A percentile compares a stretch with the other conserved stretches of the same genome.
Evolutionary conservation across 2,888 invertebrate species (phyloP).

Genomic region (Melikaiella ostensackeni): DNA sequence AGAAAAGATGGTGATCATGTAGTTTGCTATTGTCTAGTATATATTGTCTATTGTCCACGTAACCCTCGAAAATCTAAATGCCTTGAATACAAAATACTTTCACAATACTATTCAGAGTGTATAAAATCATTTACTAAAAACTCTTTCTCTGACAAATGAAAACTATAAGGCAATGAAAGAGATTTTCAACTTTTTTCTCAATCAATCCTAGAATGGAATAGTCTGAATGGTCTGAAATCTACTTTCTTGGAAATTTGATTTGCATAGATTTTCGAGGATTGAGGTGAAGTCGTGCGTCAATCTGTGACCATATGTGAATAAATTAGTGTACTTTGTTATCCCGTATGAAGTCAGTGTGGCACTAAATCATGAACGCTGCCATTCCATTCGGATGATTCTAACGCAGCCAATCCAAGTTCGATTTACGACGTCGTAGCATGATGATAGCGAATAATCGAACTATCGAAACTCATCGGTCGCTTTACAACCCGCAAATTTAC

Average conservation of each 20-base stretch:
- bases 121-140: not conserved
- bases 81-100: not conserved
- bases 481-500: slow-evolving; percentile 55
- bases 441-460: slow-evolving; percentile 57
- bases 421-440: slow-evolving; percentile 55
- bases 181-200: not conserved
- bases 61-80: not conserved
- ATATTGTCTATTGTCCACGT: not conserved
- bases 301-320: not conserved
- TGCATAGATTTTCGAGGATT: not conserved
- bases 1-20: not conserved
- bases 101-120: not conserved
- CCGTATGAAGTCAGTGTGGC: slow-evolving; percentile 12
- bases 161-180: not conserved
- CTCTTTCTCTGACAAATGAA: not conserved
- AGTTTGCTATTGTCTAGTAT: not conserved
- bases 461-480: slow-evolving; percentile 20
- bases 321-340: not conserved
- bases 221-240: not conserved
- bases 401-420: slow-evolving; percentile 47
- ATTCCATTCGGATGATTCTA: slow-evolving; percentile 51
- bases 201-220: not conserved
- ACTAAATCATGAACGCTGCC: slow-evolving; percentile 42
- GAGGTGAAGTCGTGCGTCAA: not conserved
- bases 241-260: not conserved